Evolutionary conservation across 2,797 vertebrate genomes (phyloP), one percentile per base, ranked within the genome.

Genomic region (Rallus crepitans): DNA sequence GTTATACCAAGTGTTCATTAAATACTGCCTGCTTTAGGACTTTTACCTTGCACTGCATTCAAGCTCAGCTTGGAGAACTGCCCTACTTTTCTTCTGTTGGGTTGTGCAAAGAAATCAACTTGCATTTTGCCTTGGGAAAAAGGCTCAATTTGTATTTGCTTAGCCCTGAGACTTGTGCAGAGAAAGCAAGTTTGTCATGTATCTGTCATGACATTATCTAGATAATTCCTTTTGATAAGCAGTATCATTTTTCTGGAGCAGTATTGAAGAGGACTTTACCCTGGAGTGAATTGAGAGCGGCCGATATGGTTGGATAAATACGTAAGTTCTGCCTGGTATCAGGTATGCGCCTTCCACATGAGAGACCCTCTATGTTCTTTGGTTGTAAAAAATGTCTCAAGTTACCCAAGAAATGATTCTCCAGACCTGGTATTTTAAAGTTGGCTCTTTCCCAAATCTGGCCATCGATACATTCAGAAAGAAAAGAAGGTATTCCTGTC

Each of bases 161-260:
- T 95, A 93, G 86, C 86, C 71, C 60, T 78, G 88, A 92, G 82
- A 93, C 90, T 86, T 86, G 63, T 59, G 68, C 53, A 93, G 73
- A 66, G 76, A 91, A 93, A 96, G 75, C 92, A 87, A 92, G 81
- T 95, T 96, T 95, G 93, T 89, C 95, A 82, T 91, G 52, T 79
- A 77, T 93, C 91, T 91, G 82, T 93, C 95, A 94, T 93, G 87
- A 68, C 69, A 63, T 94, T 96, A 90, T 94, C 89, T 90, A 93
- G 94, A 97, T 93, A 91, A 95, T 96, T 93, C 78, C 75, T 97
- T 97, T 92, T 95, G 96, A 97, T 95, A 88, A 92, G 85, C 64
- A 72, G 82, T 91, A 89, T 92, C 73, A 55, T 77, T 93, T 87
- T 87, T 90, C 92, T 90, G 88, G 93, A 97, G 76, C 39, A 75